Evolutionary conservation across 2,888 invertebrate genomes (phyloP).

Genomic region (Gerosis bhagava): DNA sequence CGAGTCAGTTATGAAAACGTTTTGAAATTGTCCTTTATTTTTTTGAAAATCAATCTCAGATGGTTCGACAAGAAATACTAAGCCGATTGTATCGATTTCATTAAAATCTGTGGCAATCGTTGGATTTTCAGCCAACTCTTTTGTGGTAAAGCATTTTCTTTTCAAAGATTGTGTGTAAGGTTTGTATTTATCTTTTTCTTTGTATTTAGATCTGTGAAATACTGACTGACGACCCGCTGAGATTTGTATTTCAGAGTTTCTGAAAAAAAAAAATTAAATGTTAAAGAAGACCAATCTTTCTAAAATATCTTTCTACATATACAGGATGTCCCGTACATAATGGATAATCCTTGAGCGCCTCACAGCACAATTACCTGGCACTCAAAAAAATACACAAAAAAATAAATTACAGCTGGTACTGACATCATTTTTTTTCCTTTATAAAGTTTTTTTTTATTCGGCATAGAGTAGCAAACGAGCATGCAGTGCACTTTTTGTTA

Average conservation of each 20-base stretch:
- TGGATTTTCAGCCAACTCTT: conserved; percentile 58
- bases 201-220: conserved; percentile 56
- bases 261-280: conserved; percentile 47
- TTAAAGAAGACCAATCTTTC: too few relatives aligned
- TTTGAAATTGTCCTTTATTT: conserved; percentile 67
- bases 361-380: too few relatives aligned
- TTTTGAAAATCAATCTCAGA: conserved; percentile 61
- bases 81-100: conserved; percentile 89
- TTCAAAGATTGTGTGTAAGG: conserved; percentile 38
- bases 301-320: too few relatives aligned
- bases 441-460: too few relatives aligned
- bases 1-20: conserved; percentile 82
- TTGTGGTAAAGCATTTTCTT: conserved; percentile 71
- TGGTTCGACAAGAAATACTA: conserved; percentile 82
- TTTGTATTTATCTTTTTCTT: conserved; percentile 41
- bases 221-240: conserved; percentile 77
- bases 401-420: too few relatives aligned
- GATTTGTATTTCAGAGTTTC: conserved; percentile 78
- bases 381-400: too few relatives aligned
- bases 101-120: conserved; percentile 68
- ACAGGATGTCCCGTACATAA: too few relatives aligned
- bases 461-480: too few relatives aligned
- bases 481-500: too few relatives aligned
- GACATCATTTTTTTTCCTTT: too few relatives aligned
- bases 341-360: too few relatives aligned